Evolutionary conservation across 2,888 invertebrate species (phyloP), one percentile per base, ranked within the genome.

Genomic region (Stenoptilia bipunctidactyla): DNA sequence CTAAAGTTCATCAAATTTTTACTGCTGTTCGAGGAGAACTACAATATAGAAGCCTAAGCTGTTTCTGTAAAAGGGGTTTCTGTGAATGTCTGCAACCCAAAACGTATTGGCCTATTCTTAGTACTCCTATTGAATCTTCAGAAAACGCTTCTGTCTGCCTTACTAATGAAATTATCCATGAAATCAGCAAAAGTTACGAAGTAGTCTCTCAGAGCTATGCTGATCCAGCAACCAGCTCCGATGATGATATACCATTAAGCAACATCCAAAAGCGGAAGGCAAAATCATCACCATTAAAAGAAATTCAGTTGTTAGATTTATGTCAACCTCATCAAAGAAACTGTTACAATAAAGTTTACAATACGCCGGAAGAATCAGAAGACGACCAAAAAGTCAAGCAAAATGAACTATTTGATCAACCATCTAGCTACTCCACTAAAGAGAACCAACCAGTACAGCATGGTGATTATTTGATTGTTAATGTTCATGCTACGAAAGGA

Each of bases 1-100:
- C 13, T 12, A 8, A 38, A 27, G 40, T 40, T 15, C 40, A 40
- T 27, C 40, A 40, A 13, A 33, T 40, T 13, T 36, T 34, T 36
- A 14, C 36, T 27, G 27, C 34, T 15, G 14, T 4, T 34, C 34
- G 40, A 10, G 27, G 12, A 20, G 25, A 40, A 27, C 30, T 40
- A 15, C 36, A 34, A 27, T 34, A 40, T 30, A 40, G 36, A 34
- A 13, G 15, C 13, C 30, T 34, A 13, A 37, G 37, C 27, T 37
- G 37, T 25, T 37, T 39, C 25, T 39, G 39, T 39, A 35, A 20
- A 12, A 5, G 37, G 13, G 37, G 37, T 5, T 37, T 37, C 15
- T 37, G 37, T 10, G 20, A 37, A 34, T 34, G 34, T 12, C 13
- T 34, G 9, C 5, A 5, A n/a, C 38, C 38, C 5, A 25, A 25